Conservation (phyloP, 2,888 invertebrate genomes). For the Drosophila subsilvestris region DNA sequence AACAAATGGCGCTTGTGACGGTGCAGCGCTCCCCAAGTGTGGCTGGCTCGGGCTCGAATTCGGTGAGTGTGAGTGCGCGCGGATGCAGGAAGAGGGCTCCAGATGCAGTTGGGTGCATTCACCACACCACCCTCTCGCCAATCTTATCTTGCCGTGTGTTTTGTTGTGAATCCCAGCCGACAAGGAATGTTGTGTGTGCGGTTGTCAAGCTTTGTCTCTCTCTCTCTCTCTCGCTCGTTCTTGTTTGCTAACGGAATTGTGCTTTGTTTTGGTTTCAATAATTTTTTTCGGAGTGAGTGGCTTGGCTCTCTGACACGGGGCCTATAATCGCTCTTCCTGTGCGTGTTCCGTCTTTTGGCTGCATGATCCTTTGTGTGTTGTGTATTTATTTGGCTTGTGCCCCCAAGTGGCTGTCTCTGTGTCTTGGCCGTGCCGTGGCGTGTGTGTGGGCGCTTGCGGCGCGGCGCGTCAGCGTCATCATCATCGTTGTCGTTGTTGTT, state of each 20-base stretch:
- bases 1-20: conserved; percentile 88
- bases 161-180: conserved; percentile 7
- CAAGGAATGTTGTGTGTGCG: conserved; percentile 31
- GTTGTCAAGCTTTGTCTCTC: conserved; percentile 38
- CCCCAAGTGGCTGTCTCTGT: conserved; percentile 1
- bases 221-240: neutral
- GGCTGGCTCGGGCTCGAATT: conserved; percentile 86
- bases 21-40: conserved; percentile 90
- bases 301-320: conserved; percentile 37
- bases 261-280: conserved; percentile 74
- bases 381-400: conserved; percentile 1
- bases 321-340: conserved; percentile 60
- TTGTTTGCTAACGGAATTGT: conserved; percentile 33
- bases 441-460: conserved; percentile 51
- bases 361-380: conserved; percentile 63
- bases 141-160: conserved; percentile 24
- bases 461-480: conserved; percentile 67
- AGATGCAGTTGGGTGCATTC: neutral
- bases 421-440: conserved; percentile 50
- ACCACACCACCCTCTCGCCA: neutral
- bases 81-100: neutral
- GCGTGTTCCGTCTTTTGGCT: conserved; percentile 62
- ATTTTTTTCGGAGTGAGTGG: neutral
- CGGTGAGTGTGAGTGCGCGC: conserved; percentile 74
- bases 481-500: conserved; percentile 47